Evolutionary conservation across 2,113 vertebrate species (phyloP), one percentile per base, ranked within the genome.

Genomic region (Gallinago media): DNA sequence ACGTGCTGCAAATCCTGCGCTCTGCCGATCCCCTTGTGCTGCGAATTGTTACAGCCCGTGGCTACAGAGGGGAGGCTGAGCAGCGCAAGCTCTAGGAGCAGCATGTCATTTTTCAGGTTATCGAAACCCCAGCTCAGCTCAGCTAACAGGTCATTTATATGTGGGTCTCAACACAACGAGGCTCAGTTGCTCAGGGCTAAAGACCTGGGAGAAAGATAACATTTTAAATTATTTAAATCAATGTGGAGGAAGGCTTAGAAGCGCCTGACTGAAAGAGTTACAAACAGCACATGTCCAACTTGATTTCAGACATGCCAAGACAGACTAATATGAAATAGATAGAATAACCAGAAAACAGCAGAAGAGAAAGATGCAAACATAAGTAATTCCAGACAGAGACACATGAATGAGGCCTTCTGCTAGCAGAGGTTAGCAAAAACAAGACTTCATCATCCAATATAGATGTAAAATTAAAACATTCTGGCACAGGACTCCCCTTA

Each of bases 171-270:
- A 68, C 34, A 47, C 3, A 0, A 12, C 4, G 23, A 83, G 63
- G 38, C 44, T 83, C 58, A 38, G 38, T 27, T 42, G 89, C 76
- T 91, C 58, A 76, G 67, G 58, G 89, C 89, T 76, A 83, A 23
- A 86, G 58, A 85, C 31, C 29, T 50, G 20, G 6, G 8, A 77
- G 55, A 79, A 91, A 83, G 80, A 73, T 25, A 92, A 86, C 17
- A 20, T 36, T 71, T 67, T 91, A 25, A 72, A 91, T 92, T 91
- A 94, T 93, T 86, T 85, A 91, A 83, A 81, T 66, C 47, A 52
- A 36, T 20, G 52, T 1, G 0, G 38, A 82, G 27, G 19, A 83
- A 89, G 49, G 34, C 22, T 83, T 29, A 54, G 52, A 85, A 86
- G 34, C 1, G 0, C 34, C 62, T 71, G 44, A 58, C 14, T 61